These are phyloP conservation scores for Hydractinia echinata DNA, from an alignment of 30 jellyfish, hydroid and myxozoan genomes.

Conservation along the genomic window DNA sequence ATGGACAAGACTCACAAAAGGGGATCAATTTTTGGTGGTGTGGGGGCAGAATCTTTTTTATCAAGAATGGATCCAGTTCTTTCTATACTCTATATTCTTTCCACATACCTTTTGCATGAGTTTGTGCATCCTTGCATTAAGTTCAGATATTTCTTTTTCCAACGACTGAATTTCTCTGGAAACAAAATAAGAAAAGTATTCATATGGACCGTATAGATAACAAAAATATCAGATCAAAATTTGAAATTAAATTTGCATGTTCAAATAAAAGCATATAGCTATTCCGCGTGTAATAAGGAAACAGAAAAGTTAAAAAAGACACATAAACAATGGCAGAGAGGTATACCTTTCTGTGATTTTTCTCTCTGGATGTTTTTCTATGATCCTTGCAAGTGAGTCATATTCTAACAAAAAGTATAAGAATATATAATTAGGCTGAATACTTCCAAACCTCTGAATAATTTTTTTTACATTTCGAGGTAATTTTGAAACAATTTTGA, in stretches of 20 bases:
- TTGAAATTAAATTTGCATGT: neutral
- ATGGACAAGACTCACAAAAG: too few species aligned
- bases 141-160: slow-evolving; percentile 23
- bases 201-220: neutral
- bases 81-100: neutral
- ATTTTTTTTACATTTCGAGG: too few species aligned
- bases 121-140: slow-evolving; percentile 12
- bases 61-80: too few species aligned
- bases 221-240: neutral
- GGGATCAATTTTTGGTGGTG: too few species aligned
- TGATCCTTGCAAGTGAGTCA: slow-evolving; percentile 86
- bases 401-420: slow-evolving; percentile 39
- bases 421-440: neutral
- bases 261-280: neutral
- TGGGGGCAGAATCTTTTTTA: too few species aligned
- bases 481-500: too few species aligned
- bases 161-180: slow-evolving; percentile 20
- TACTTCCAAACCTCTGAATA: too few species aligned
- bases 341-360: slow-evolving; percentile 31
- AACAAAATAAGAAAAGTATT: neutral
- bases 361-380: slow-evolving; percentile 88
- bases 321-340: neutral
- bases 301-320: neutral
- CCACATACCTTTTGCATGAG: slow-evolving; percentile 31
- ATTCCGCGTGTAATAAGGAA: neutral